These are phyloP conservation scores for Boleophthalmus pectinirostris DNA, from an alignment of 2,113 vertebrate species.

Conservation along the genomic window DNA sequence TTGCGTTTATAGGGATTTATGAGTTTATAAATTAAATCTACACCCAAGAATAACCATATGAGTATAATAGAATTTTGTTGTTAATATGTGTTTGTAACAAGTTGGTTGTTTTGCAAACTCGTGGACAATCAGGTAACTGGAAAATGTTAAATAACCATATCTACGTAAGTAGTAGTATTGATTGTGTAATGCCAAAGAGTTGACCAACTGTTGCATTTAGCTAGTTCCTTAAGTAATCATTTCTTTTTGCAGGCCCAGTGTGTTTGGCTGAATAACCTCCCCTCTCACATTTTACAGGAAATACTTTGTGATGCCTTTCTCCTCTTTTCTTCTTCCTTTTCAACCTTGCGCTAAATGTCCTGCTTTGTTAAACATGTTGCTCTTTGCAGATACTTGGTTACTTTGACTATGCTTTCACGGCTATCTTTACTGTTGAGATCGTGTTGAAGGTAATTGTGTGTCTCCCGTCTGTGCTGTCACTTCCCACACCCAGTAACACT, in stretches of 20 bases:
- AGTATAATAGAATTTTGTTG: too few relatives aligned
- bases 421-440: conserved; percentile 99
- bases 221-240: neutral
- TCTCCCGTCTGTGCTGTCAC: conserved; percentile 75
- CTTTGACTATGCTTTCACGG: conserved; percentile 99
- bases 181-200: neutral
- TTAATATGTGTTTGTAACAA: neutral
- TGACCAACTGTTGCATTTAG: neutral
- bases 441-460: conserved; percentile 96
- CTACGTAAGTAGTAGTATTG: neutral
- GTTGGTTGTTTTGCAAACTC: neutral
- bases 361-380: conserved; percentile 83
- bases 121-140: neutral
- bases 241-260: conserved; percentile 12
- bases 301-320: conserved; percentile 13
- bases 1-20: too few relatives aligned
- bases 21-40: neutral
- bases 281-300: conserved; percentile 24
- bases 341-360: conserved; percentile 51
- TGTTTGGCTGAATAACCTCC: neutral
- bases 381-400: conserved; percentile 99
- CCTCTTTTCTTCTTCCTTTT: conserved; percentile 32
- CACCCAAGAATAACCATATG: too few relatives aligned
- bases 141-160: neutral
- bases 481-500: conserved; percentile 83